Percentiles rank a stretch among this genome's conserved stretches.
These are phyloP conservation scores for Polydrusus pterygomalis DNA, from an alignment of 2,888 invertebrate genomes.

Conservation along the genomic window DNA sequence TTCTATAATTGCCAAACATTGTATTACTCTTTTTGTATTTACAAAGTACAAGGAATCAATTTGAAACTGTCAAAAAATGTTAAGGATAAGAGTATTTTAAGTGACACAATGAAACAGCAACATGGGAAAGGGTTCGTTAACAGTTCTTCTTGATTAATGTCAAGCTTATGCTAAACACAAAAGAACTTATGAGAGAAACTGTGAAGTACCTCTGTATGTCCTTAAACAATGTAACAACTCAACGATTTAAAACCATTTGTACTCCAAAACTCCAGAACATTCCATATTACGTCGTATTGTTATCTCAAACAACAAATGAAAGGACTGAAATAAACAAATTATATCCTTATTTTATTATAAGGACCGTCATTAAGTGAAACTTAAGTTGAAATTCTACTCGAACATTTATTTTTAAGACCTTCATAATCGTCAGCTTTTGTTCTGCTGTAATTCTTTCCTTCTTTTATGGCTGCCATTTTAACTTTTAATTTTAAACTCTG, in stretches of 20 bases:
- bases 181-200: background rate
- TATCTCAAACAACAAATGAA: background rate
- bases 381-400: slow-evolving; percentile 22
- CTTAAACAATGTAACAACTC: background rate
- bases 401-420: slow-evolving; percentile 40
- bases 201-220: background rate
- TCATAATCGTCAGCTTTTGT: slow-evolving; percentile 42
- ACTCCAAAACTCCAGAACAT: background rate
- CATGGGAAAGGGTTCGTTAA: too few species aligned
- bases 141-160: too few species aligned
- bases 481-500: slow-evolving; percentile 42
- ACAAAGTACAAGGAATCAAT: too few species aligned
- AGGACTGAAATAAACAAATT: slow-evolving; percentile 29
- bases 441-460: slow-evolving; percentile 35
- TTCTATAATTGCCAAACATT: too few species aligned
- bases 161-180: background rate
- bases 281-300: background rate
- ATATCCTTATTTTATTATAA: slow-evolving; percentile 24
- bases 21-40: too few species aligned
- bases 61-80: too few species aligned
- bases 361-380: slow-evolving; percentile 22
- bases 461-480: slow-evolving; percentile 37
- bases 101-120: too few species aligned
- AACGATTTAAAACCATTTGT: background rate
- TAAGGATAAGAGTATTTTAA: too few species aligned